A percentile compares a stretch with the other conserved stretches of the same genome.
phyloP scores from a whole-genome alignment of 2,888 invertebrate genomes.

The Gandaritis pyraliata region DNA sequence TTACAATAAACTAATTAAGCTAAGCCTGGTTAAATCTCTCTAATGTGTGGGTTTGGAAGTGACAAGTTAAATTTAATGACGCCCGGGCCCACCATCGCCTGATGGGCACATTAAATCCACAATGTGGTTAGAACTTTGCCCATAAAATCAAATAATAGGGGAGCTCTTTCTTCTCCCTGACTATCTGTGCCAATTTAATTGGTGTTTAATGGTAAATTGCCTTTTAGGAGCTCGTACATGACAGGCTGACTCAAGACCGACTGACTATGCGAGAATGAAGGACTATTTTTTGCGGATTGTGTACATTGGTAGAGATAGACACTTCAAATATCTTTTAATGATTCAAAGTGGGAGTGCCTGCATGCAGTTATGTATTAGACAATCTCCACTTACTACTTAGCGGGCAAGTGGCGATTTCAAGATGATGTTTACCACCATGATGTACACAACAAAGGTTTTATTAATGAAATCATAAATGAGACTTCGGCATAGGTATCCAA shows the following conservation, averaged over 20 bases:
- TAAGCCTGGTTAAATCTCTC: constrained; percentile 33
- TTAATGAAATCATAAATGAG: no score
- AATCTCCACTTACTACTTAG: no score
- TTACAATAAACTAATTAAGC: constrained; percentile 32
- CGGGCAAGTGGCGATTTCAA: no score
- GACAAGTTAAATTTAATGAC: constrained; percentile 41
- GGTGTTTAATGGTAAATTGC: constrained; percentile 10
- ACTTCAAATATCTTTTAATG: no score
- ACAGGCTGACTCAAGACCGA: neutral
- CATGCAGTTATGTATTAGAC: no score
- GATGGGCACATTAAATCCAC: constrained; percentile 45
- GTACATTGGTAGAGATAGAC: no score
- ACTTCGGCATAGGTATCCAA: no score
- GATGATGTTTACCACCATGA: no score
- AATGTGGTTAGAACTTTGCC: constrained; percentile 43
- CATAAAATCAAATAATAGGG: constrained; percentile 49
- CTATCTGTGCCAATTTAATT: constrained; percentile 8
- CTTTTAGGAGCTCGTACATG: neutral
- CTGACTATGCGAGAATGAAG: no score
- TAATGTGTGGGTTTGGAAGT: constrained; percentile 31
- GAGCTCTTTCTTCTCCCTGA: constrained; percentile 29
- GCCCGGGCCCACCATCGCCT: constrained; percentile 32
- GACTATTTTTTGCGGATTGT: no score
- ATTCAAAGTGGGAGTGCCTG: no score
- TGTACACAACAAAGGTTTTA: no score